Conservation (phyloP, 2,113 vertebrate genomes). For the Rhabdomys dilectus region DNA sequence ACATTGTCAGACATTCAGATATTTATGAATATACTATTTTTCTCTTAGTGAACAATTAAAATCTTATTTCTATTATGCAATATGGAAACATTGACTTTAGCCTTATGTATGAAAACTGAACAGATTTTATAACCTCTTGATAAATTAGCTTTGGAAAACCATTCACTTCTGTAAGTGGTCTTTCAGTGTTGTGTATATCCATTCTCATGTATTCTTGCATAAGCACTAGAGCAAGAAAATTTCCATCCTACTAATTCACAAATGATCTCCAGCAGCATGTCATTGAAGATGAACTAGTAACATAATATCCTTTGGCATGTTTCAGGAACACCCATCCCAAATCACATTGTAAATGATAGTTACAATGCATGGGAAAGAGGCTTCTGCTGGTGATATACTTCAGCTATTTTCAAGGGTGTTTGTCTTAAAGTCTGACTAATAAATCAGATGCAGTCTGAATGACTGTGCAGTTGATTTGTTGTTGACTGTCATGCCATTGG, state of each 20-base stretch:
- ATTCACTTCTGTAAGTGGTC: not conserved
- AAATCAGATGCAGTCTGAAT: not conserved
- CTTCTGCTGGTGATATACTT: not conserved
- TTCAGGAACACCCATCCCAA: not conserved
- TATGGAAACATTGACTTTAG: not conserved
- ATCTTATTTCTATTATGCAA: not conserved
- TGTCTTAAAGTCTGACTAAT: not conserved
- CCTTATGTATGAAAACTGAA: not conserved
- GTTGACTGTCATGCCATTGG: not conserved
- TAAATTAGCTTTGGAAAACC: not conserved
- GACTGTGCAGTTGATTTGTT: not conserved
- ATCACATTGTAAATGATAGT: constrained; percentile 1
- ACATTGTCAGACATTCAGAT: not conserved
- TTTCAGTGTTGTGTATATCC: not conserved
- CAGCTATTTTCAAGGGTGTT: not conserved
- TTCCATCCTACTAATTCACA: not conserved
- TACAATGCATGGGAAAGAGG: not conserved
- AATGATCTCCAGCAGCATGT: not conserved
- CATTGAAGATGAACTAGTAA: not conserved
- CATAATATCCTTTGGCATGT: not conserved
- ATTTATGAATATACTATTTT: not conserved
- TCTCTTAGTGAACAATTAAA: not conserved
- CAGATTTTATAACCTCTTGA: not conserved
- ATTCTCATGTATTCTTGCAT: not conserved
- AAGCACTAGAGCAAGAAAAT: not conserved